phyloP scores from a whole-genome alignment of 2,113 vertebrate species.

The Austrofundulus limnaeus region DNA sequence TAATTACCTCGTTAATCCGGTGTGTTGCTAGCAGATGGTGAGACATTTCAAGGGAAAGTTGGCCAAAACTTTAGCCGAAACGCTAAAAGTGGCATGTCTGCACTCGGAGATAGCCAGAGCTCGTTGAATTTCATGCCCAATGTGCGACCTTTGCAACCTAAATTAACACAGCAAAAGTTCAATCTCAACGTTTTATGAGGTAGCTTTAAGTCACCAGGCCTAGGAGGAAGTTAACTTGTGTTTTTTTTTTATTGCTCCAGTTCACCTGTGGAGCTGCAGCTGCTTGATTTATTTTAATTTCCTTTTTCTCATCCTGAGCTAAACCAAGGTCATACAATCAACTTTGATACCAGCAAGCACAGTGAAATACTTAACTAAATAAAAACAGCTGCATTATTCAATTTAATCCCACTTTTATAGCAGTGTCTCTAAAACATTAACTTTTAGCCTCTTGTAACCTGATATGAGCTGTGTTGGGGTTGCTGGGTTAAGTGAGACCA shows the following conservation, averaged over 20 bases:
- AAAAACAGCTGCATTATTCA: no score
- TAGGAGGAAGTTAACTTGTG: slow-evolving; percentile 42
- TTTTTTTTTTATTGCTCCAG: not conserved
- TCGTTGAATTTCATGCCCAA: not conserved
- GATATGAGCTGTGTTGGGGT: no score
- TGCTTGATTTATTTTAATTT: not conserved
- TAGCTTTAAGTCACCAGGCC: slow-evolving; percentile 3
- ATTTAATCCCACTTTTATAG: no score
- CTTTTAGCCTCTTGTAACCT: no score
- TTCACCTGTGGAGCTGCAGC: slow-evolving; percentile 36
- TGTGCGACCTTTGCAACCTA: slow-evolving; percentile 2
- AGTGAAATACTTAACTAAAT: not conserved
- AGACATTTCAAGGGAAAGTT: slow-evolving; percentile 44
- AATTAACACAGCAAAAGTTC: not conserved
- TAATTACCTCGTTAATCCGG: slow-evolving; percentile 7
- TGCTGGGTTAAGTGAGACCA: no score
- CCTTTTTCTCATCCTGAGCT: slow-evolving; percentile 6
- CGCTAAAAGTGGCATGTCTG: not conserved
- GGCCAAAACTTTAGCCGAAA: slow-evolving; percentile 32
- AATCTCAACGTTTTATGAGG: not conserved
- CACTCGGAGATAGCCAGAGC: not conserved
- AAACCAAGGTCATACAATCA: not conserved
- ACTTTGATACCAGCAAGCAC: not conserved
- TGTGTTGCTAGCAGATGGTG: slow-evolving; percentile 17
- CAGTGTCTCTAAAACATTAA: no score